These are phyloP conservation scores for Hystrix cristata DNA, from an alignment of 2,113 vertebrate genomes.

Conservation along the genomic window DNA sequence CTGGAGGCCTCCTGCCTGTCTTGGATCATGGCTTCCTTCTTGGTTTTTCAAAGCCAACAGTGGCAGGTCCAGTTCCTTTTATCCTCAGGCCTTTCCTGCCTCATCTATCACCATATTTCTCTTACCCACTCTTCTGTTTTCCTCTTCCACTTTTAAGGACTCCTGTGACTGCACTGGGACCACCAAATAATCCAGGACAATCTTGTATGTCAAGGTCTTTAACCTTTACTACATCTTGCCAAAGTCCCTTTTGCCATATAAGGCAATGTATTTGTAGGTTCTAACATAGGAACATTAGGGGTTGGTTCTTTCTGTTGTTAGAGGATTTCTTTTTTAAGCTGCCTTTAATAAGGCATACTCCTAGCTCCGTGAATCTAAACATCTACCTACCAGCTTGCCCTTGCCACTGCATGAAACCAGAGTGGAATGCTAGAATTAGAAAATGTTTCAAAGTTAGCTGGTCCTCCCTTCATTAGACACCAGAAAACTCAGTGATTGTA, in stretches of 20 bases:
- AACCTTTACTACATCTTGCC: background rate
- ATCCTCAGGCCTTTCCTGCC: background rate
- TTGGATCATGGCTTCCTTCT: background rate
- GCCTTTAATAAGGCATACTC: background rate
- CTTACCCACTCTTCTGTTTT: background rate
- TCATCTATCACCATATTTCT: background rate
- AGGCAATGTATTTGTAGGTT: background rate
- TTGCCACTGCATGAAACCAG: background rate
- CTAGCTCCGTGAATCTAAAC: constrained; percentile 16
- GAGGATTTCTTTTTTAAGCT: background rate
- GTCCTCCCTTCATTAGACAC: background rate
- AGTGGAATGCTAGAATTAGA: background rate
- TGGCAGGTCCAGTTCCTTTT: background rate
- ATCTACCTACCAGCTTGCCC: background rate
- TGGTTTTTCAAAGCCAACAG: background rate
- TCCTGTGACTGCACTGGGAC: background rate
- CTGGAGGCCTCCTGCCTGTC: background rate
- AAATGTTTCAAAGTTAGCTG: background rate
- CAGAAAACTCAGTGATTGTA: background rate
- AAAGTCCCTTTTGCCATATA: background rate
- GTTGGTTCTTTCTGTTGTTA: background rate
- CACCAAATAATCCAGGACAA: background rate
- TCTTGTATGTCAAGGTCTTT: background rate
- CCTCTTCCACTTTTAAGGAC: constrained; percentile 12
- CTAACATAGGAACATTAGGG: background rate